Base-by-base conservation (phyloP, 2,113 vertebrate genomes). In the Rhynchopsitta pachyrhyncha region DNA sequence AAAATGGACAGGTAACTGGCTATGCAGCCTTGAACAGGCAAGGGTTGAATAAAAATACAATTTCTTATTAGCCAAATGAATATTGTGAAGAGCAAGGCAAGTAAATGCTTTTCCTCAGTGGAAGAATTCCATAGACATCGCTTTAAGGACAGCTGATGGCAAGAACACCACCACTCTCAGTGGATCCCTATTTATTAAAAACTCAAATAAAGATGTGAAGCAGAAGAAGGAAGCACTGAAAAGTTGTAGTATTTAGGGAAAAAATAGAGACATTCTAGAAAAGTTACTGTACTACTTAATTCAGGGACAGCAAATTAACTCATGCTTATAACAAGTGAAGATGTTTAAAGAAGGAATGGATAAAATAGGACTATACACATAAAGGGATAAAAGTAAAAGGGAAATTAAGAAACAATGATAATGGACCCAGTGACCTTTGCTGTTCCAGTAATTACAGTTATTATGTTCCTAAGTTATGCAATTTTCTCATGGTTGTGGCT, bases 381-480 rank as follows among this genome's bases (percentile, higher is more conserved):
- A 57, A 74, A 75, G 28, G 52, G 83, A 92, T 55, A 82, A 64
- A 90, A 93, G 79, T 77, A 71, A 88, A 92, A 91, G 44, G 23
- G 28, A 91, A 94, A 92, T 91, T 53, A 93, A 66, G 86, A 94
- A 93, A 94, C 93, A 68, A 85, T 90, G 73, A 27, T 57, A 87
- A 91, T 90, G 82, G 84, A 93, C 73, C 70, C 52, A 62, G 52
- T 37, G 63, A 87, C 92, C 92, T 97, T 93, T 93, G 44, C 39
- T 69, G 42, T 87, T 92, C 18, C 39, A 63, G 85, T 93, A 82
- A 82, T 80, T 93, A 88, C 31, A 90, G 77, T 93, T 66, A 80
- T 95, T 95, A 89, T 27, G 68, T 92, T 92, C 83, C 93, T 91
- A 89, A 86, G 85, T 96, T 90, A 82, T 89, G 77, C 53, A 69